Evolutionary conservation across 37 sponge, comb jelly and placozoan genomes (phyloP).

Genomic region (Oscarella lobularis): DNA sequence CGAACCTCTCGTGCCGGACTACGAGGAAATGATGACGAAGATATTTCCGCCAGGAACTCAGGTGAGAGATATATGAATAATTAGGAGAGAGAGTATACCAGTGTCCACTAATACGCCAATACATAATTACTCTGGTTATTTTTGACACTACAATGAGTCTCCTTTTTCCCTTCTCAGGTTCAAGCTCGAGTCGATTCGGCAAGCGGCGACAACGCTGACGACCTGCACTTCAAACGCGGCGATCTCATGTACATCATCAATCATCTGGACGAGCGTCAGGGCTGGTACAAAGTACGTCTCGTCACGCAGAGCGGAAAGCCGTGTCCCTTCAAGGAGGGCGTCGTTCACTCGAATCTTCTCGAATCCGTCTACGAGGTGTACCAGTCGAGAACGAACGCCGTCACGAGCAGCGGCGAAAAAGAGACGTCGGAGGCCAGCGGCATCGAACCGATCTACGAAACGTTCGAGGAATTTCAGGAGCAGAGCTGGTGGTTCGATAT

Average conservation of each 20-base stretch:
- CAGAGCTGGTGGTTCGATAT: not conserved
- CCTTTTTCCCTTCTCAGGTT: no score
- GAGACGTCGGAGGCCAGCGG: not conserved
- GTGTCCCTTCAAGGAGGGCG: not conserved
- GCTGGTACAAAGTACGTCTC: not conserved
- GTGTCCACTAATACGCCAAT: no score
- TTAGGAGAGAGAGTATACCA: no score
- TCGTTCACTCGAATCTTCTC: not conserved
- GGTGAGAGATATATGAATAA: no score
- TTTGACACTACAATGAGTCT: no score
- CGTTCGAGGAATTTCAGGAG: not conserved
- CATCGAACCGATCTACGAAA: not conserved
- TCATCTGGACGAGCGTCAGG: not conserved
- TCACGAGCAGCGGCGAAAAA: not conserved
- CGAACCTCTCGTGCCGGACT: not conserved
- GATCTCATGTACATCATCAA: not conserved
- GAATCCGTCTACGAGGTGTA: not conserved
- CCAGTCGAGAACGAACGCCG: not conserved
- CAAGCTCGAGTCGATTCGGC: no score
- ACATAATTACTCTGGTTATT: no score
- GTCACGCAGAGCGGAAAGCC: not conserved
- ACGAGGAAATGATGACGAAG: not conserved
- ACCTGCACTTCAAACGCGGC: not conserved
- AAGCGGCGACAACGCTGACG: not conserved
- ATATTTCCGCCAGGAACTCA: not conserved